Conservation (phyloP, 2,797 vertebrate species). For the Alauda arvensis region DNA sequence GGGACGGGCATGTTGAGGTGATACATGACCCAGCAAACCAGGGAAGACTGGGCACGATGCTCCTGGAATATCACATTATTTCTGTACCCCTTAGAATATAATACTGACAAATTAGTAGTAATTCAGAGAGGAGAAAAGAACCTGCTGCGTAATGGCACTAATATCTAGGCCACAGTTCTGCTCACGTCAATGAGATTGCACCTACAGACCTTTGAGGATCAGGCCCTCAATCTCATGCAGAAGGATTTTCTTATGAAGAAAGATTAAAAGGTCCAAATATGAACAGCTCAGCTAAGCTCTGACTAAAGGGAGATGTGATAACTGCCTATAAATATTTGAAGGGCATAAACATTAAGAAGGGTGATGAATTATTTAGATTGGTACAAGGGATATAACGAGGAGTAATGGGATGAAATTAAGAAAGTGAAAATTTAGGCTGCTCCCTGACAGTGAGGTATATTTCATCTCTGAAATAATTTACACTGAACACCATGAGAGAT, state of each 20-base stretch:
- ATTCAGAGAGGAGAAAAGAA: background rate
- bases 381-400: slow-evolving; percentile 52
- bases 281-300: slow-evolving; percentile 40
- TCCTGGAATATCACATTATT: background rate
- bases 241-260: slow-evolving; percentile 52
- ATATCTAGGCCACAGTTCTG: background rate
- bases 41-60: background rate
- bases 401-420: slow-evolving; percentile 59
- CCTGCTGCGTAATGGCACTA: background rate
- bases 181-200: slow-evolving; percentile 4
- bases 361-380: slow-evolving; percentile 58
- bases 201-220: slow-evolving; percentile 40
- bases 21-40: background rate
- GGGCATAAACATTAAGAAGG: slow-evolving; percentile 63
- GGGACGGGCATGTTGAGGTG: background rate
- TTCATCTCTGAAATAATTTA: slow-evolving; percentile 56
- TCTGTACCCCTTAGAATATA: background rate
- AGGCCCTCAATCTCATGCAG: slow-evolving; percentile 11
- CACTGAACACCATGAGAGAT: background rate
- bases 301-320: slow-evolving; percentile 52
- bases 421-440: slow-evolving; percentile 42
- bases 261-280: slow-evolving; percentile 61
- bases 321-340: slow-evolving; percentile 68
- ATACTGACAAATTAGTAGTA: background rate
- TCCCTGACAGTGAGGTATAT: slow-evolving; percentile 36